A percentile compares a stretch with the other conserved stretches of the same genome.
Evolutionary conservation across 1,140 invertebrate genomes (phyloP).

Genomic region (Bombus pyrosoma): DNA sequence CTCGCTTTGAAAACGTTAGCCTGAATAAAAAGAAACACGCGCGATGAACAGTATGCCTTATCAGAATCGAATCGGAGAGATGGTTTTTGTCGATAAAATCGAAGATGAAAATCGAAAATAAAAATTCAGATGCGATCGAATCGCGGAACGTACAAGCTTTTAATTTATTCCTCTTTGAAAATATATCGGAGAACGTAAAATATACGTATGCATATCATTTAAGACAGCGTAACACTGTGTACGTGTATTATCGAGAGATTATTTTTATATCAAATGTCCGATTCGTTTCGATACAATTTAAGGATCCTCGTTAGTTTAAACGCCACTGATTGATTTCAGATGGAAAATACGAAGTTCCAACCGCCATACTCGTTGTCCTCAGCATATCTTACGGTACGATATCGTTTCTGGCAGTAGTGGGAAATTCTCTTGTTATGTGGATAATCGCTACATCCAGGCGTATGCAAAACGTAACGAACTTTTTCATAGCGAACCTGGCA

Average conservation of each 20-base stretch:
- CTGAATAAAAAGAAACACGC: too few relatives aligned
- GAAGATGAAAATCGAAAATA: too few relatives aligned
- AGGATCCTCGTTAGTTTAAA: neutral
- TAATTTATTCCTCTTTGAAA: too few relatives aligned
- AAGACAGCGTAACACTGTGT: too few relatives aligned
- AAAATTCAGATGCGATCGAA: too few relatives aligned
- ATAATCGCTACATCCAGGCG: conserved; percentile 88
- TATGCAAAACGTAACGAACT: conserved; percentile 93
- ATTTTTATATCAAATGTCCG: neutral
- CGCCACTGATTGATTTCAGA: conserved; percentile 49
- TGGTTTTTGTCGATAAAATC: too few relatives aligned
- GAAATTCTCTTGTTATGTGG: conserved; percentile 92
- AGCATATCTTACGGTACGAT: conserved; percentile 92
- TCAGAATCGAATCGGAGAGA: neutral
- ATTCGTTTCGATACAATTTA: neutral
- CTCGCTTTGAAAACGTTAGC: neutral
- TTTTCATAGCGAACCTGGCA: conserved; percentile 91
- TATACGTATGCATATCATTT: too few relatives aligned
- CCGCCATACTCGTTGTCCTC: conserved; percentile 87
- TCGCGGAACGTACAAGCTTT: too few relatives aligned
- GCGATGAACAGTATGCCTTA: neutral
- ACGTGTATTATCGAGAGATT: neutral
- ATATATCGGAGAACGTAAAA: too few relatives aligned
- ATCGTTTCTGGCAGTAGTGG: conserved; percentile 90
- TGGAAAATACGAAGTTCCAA: conserved; percentile 87